Conservation (phyloP, 2,113 vertebrate genomes). For the Otocyon megalotis region DNA sequence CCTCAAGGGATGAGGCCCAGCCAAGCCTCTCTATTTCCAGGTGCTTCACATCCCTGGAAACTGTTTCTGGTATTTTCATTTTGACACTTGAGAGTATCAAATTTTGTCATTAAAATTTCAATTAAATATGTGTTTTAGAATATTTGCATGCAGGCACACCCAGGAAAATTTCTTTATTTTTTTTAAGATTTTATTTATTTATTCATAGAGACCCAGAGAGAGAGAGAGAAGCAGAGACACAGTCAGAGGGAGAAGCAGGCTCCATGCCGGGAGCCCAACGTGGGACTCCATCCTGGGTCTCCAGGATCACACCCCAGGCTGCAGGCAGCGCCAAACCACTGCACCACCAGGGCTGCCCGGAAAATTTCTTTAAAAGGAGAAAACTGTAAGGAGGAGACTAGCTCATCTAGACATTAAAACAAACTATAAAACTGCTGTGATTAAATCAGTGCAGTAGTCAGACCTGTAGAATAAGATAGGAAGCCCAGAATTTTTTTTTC, state of each 20-base stretch:
- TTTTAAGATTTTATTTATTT: too few relatives aligned
- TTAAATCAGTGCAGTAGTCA: background rate
- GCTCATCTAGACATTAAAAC: background rate
- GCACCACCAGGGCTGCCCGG: too few relatives aligned
- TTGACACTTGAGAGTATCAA: background rate
- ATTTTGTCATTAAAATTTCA: slow-evolving; percentile 22
- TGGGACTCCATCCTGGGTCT: too few relatives aligned
- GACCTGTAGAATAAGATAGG: background rate
- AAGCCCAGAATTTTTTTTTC: background rate
- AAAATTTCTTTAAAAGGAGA: background rate
- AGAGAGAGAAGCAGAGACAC: too few relatives aligned
- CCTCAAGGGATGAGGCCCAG: background rate
- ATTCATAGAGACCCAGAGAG: too few relatives aligned
- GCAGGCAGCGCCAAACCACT: too few relatives aligned
- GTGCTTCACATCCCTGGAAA: background rate
- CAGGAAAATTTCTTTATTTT: background rate
- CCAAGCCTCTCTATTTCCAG: background rate
- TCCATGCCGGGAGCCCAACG: too few relatives aligned
- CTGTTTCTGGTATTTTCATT: background rate
- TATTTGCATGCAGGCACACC: background rate
- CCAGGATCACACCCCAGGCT: too few relatives aligned
- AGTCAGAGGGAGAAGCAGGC: too few relatives aligned
- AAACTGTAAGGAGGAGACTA: background rate
- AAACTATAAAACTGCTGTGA: background rate
- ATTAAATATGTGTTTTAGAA: background rate